phyloP scores from a whole-genome alignment of 2,888 invertebrate species.

The Eretmocerus hayati region DNA sequence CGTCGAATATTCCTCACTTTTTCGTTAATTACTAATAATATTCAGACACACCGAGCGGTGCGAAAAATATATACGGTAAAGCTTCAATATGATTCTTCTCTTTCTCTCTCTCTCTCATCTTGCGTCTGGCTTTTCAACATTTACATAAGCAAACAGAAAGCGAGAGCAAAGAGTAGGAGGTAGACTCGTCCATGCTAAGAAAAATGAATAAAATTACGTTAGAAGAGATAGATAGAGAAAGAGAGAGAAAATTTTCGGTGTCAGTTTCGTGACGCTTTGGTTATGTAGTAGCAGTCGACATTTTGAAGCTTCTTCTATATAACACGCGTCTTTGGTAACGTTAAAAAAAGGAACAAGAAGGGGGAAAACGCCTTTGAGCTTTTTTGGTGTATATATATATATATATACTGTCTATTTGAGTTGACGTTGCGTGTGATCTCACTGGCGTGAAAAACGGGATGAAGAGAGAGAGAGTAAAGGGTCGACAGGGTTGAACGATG shows the following conservation, averaged over 20 bases:
- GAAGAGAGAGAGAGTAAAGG: too few relatives aligned
- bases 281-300: constrained; percentile 4
- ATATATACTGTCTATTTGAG: too few relatives aligned
- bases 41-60: constrained; percentile 33
- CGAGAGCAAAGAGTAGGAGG: neutral
- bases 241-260: constrained; percentile 21
- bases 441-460: constrained; percentile 5
- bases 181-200: constrained; percentile 25
- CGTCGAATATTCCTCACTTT: constrained; percentile 12
- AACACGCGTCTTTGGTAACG: too few relatives aligned
- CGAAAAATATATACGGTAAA: constrained; percentile 32
- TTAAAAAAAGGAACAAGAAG: too few relatives aligned
- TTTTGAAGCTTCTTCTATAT: too few relatives aligned
- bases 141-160: constrained; percentile 23
- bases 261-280: constrained; percentile 5
- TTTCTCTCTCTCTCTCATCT: too few relatives aligned
- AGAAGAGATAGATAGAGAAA: constrained; percentile 34
- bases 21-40: constrained; percentile 45
- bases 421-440: constrained; percentile 14
- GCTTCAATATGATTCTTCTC: too few relatives aligned
- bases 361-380: too few relatives aligned
- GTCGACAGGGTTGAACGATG: constrained; percentile 45
- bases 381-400: too few relatives aligned
- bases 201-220: constrained; percentile 41
- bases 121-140: constrained; percentile 7